Percentiles rank a stretch among this genome's conserved stretches.
Evolutionary conservation across 2,888 invertebrate genomes (phyloP).

Genomic region (Agrochola circellaris): DNA sequence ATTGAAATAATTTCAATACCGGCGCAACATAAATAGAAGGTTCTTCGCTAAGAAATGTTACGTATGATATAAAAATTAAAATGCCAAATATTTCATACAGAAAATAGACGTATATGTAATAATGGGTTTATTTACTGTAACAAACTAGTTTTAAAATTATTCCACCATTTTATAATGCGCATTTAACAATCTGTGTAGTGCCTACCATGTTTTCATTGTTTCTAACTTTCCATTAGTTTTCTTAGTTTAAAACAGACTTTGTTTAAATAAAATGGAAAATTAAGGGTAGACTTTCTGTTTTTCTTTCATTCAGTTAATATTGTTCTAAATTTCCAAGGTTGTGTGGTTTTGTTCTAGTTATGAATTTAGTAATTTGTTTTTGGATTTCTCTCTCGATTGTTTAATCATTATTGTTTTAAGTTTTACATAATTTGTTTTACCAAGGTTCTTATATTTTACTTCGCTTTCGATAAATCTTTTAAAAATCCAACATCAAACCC

Average conservation of each 20-base stretch:
- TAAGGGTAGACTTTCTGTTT: constrained; percentile 22
- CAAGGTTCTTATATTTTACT: neutral
- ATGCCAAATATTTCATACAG: constrained; percentile 25
- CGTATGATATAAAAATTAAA: constrained; percentile 32
- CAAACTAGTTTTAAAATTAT: constrained; percentile 34
- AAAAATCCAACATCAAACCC: constrained; percentile 15
- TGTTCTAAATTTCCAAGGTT: constrained; percentile 25
- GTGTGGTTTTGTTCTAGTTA: constrained; percentile 17
- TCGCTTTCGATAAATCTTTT: neutral
- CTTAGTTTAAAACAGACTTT: constrained; percentile 33
- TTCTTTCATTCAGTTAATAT: constrained; percentile 37
- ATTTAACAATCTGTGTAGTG: constrained; percentile 15
- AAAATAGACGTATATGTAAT: constrained; percentile 41
- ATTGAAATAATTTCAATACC: constrained; percentile 47
- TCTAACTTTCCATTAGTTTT: constrained; percentile 46
- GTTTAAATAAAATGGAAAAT: constrained; percentile 36
- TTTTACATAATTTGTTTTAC: neutral
- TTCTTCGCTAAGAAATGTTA: constrained; percentile 13
- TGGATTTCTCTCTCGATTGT: neutral
- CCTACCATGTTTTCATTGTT: constrained; percentile 32
- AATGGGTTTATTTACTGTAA: constrained; percentile 55
- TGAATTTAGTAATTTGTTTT: constrained; percentile 31
- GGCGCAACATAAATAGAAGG: constrained; percentile 28
- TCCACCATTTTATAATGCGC: constrained; percentile 37
- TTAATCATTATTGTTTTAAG: neutral